Evolutionary conservation across 2,797 vertebrate species (phyloP).

Genomic region (Thamnophis elegans): DNA sequence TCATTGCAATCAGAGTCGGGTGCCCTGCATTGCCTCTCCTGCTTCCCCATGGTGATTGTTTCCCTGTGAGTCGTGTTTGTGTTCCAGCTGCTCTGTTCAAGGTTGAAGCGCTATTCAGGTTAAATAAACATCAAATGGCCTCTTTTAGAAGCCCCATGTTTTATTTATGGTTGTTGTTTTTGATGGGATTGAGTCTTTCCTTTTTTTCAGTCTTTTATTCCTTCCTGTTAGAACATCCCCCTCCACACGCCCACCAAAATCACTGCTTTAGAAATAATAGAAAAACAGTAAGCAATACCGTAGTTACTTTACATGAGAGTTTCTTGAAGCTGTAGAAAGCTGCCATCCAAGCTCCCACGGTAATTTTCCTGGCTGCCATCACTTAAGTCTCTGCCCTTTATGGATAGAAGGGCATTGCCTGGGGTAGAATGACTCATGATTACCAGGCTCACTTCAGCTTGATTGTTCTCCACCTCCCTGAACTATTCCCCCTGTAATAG

Average conservation of each 20-base stretch:
- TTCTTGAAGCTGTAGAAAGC: conserved; percentile 1
- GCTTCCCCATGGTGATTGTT: conserved; percentile 37
- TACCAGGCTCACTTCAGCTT: conserved; percentile 12
- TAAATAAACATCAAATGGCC: conserved; percentile 54
- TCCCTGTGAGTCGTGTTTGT: conserved; percentile 23
- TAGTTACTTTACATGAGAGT: conserved; percentile 22
- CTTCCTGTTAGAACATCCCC: conserved; percentile 8
- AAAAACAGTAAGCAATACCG: conserved; percentile 27
- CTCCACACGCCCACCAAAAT: not conserved
- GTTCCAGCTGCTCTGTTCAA: conserved; percentile 46
- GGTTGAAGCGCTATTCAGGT: conserved; percentile 50
- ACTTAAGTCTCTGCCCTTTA: not conserved
- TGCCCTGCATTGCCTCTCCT: conserved; percentile 26
- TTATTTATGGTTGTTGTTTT: conserved; percentile 66
- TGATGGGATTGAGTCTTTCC: not conserved
- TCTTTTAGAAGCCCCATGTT: conserved; percentile 60
- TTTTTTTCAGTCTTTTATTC: not conserved
- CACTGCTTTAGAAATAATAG: conserved; percentile 48
- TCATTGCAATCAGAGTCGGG: not conserved
- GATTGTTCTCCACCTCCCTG: not conserved
- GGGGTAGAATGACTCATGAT: not conserved
- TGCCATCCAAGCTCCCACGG: conserved; percentile 1
- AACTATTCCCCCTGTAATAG: not conserved
- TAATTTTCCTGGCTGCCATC: not conserved
- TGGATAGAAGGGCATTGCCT: conserved; percentile 10